Evolutionary conservation across 2,888 invertebrate genomes (phyloP).

Genomic region (Amphipyra tragopoginis): DNA sequence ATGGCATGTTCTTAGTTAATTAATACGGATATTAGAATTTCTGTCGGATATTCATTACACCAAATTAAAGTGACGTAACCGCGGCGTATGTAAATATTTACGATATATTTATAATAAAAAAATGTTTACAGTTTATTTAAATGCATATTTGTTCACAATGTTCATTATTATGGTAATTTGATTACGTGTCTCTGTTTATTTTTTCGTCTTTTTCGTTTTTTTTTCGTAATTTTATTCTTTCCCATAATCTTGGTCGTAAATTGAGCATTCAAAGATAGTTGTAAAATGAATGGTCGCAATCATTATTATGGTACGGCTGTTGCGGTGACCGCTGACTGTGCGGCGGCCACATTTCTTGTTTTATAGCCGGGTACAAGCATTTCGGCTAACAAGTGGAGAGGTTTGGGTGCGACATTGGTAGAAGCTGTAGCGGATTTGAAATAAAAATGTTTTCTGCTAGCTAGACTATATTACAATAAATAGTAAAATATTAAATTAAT

Average conservation of each 20-base stretch:
- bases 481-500: no score
- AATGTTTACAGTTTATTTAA: constrained; percentile 48
- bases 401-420: constrained; percentile 18
- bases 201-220: constrained; percentile 25
- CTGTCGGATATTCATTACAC: constrained; percentile 34
- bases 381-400: constrained; percentile 53
- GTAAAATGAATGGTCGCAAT: constrained; percentile 57
- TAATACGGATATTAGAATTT: constrained; percentile 37
- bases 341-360: constrained; percentile 61
- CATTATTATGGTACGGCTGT: constrained; percentile 48
- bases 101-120: constrained; percentile 21
- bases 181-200: constrained; percentile 52
- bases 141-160: constrained; percentile 43
- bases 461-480: no score
- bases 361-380: constrained; percentile 51
- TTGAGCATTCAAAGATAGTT: constrained; percentile 58
- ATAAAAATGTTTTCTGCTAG: no score
- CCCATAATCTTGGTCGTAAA: constrained; percentile 55
- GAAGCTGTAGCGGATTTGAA: background rate
- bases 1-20: constrained; percentile 22
- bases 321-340: constrained; percentile 63
- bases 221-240: constrained; percentile 34
- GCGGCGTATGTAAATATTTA: constrained; percentile 46
- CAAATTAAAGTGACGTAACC: constrained; percentile 42
- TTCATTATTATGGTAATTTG: constrained; percentile 59